Base-by-base conservation (phyloP, 2,113 vertebrate species). In the Phyllostomus discolor region DNA sequence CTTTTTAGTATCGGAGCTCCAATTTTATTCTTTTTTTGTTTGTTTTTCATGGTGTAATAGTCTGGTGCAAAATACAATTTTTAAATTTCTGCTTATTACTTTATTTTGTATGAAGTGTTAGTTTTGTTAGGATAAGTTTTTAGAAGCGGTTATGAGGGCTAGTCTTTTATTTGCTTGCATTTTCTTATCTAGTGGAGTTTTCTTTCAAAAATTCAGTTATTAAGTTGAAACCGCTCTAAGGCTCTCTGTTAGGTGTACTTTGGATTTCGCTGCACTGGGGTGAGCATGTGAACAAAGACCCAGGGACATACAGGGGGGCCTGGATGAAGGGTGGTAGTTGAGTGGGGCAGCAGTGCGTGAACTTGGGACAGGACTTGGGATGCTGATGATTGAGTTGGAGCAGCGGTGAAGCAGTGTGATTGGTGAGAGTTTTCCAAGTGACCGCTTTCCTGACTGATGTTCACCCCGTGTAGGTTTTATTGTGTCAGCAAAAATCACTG, bases 391-490 rank as follows among this genome's bases (percentile, higher is more conserved):
- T 80, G 59, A 81, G 57, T 17, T 91, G 80, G 76, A 88, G 89
- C 87, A 54, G 88, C 75, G 84, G 69, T 78, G 46, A 92, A 52
- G 75, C 81, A 54, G 1, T 62, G 69, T 46, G 92, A 95, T 86
- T 67, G 90, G 96, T 82, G 85, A 93, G 73, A 81, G 12, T 84
- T 97, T 98, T 98, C 85, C 70, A 50, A 57, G 57, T 90, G 82
- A 41, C 93, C 97, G 97, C 92, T 62, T 94, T 75, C 90, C 41
- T 43, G 57, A 97, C 35, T 85, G 67, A 90, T 91, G 92, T 41
- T 46, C 70, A 80, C 69, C 54, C 12, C 93, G 82, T 66, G 0
- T 0, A 41, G 31, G 35, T 90, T 66, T 88, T 15, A 38, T 91
- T 4, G 0, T 96, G 95, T 97, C 91, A 96, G 83, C 90, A 97